Evolutionary conservation across 2,113 vertebrate species (phyloP).

Genomic region (Fregetta grallaria): DNA sequence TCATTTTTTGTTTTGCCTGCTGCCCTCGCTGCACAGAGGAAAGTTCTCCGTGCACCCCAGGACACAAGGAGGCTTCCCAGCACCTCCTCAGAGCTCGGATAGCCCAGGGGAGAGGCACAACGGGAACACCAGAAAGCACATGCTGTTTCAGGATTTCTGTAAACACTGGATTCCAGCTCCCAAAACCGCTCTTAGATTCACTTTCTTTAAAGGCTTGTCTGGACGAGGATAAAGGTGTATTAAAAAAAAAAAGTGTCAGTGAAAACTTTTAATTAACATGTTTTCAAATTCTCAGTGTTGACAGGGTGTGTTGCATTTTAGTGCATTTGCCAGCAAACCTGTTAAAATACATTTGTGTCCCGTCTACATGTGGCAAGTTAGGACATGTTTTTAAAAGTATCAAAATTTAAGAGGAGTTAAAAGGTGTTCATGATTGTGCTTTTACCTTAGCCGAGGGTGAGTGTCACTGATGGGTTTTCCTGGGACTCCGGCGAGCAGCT

Average conservation of each 20-base stretch:
- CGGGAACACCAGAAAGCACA: not conserved
- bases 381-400: slow-evolving; percentile 11
- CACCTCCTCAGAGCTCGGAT: not conserved
- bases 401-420: not conserved
- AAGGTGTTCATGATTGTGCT: not conserved
- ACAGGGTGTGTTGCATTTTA: slow-evolving; percentile 38
- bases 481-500: not conserved
- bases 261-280: slow-evolving; percentile 49
- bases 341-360: slow-evolving; percentile 46
- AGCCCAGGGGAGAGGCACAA: not conserved
- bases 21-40: not conserved
- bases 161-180: not conserved
- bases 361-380: not conserved
- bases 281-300: slow-evolving; percentile 34
- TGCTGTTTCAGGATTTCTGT: not conserved
- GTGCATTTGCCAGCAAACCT: slow-evolving; percentile 32
- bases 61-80: not conserved
- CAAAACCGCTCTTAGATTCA: not conserved
- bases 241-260: not conserved
- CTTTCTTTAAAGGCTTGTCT: slow-evolving; percentile 49
- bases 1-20: not conserved
- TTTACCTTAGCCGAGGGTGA: not conserved
- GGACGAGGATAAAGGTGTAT: slow-evolving; percentile 30
- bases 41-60: not conserved
- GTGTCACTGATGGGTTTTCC: not conserved